Evolutionary conservation across 30 jellyfish, hydroid and myxozoan species (phyloP).

Genomic region (Hydractinia symbiolongicarpus): DNA sequence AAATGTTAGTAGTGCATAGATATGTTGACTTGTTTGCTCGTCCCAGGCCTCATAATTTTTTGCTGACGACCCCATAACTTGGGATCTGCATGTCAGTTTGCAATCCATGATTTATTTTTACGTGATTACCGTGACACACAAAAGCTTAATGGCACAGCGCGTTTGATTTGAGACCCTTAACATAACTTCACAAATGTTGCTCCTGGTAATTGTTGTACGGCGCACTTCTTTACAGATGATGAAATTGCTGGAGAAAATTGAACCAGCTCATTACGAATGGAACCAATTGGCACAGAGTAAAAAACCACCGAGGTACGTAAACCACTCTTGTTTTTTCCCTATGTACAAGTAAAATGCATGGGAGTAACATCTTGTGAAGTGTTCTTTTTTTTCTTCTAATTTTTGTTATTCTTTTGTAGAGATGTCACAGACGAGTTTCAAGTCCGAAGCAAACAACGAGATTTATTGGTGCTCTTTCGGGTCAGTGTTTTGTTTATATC

Average conservation of each 20-base stretch:
- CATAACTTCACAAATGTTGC: no score
- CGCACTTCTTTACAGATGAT: conserved; percentile 31
- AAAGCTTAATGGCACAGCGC: no score
- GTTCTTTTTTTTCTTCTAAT: not conserved
- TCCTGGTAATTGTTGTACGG: no score
- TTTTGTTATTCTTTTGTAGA: conserved; percentile 19
- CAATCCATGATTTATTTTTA: no score
- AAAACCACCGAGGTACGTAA: conserved; percentile 75
- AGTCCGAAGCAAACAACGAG: conserved; percentile 92
- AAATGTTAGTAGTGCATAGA: no score
- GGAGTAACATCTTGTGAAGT: not conserved
- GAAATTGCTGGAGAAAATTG: conserved; percentile 60
- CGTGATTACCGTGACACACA: no score
- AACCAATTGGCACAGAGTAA: conserved; percentile 60
- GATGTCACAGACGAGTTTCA: conserved; percentile 95
- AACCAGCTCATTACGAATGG: conserved; percentile 80
- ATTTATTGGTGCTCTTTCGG: conserved; percentile 61
- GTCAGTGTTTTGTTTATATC: conserved; percentile 29
- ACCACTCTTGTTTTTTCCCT: not conserved
- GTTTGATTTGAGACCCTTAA: no score
- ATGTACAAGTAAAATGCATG: not conserved
- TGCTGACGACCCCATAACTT: no score
- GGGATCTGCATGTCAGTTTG: no score
- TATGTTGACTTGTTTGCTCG: no score
- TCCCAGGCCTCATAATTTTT: no score